Conservation (phyloP, 1,140 invertebrate genomes). For the Heliconius nattereri region DNA sequence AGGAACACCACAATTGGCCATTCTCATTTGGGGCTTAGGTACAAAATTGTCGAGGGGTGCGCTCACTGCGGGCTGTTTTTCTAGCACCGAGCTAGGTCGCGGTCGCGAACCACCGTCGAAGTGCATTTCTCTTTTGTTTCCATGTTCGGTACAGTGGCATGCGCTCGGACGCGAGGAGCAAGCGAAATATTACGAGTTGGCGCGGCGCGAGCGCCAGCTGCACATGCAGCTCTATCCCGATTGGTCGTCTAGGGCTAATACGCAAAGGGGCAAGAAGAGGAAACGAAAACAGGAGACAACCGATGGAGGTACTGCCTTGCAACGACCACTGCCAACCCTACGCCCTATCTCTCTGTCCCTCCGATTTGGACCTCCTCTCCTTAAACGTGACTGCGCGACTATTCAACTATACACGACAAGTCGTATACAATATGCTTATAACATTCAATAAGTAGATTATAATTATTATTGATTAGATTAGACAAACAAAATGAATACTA, state of each 20-base stretch:
- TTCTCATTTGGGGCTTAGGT: conserved; percentile 71
- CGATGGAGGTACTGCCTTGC: conserved; percentile 92
- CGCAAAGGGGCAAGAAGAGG: conserved; percentile 99
- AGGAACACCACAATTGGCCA: conserved; percentile 79
- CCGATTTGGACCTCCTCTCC: background rate
- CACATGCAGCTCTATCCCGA: conserved; percentile 99
- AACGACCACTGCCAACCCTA: conserved; percentile 59
- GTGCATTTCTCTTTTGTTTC: conserved; percentile 81
- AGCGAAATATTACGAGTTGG: conserved; percentile 99
- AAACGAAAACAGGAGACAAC: conserved; percentile 99
- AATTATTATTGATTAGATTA: conserved; percentile 14
- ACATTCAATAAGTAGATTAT: conserved; percentile 15
- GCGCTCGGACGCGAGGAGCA: conserved; percentile 98
- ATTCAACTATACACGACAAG: background rate
- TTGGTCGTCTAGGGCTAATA: conserved; percentile 99
- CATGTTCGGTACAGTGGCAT: conserved; percentile 93
- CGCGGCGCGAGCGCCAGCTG: conserved; percentile 97
- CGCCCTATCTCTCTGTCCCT: conserved; percentile 40
- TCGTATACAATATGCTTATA: conserved; percentile 6
- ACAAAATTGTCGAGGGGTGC: conserved; percentile 69
- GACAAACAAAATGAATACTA: conserved; percentile 14
- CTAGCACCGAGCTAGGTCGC: conserved; percentile 78
- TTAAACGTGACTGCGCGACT: conserved; percentile 14
- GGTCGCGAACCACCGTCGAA: conserved; percentile 68
- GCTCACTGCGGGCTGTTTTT: conserved; percentile 81